phyloP scores from a whole-genome alignment of 92 coral and sea anemone genomes.

The Actinostola sp. region DNA sequence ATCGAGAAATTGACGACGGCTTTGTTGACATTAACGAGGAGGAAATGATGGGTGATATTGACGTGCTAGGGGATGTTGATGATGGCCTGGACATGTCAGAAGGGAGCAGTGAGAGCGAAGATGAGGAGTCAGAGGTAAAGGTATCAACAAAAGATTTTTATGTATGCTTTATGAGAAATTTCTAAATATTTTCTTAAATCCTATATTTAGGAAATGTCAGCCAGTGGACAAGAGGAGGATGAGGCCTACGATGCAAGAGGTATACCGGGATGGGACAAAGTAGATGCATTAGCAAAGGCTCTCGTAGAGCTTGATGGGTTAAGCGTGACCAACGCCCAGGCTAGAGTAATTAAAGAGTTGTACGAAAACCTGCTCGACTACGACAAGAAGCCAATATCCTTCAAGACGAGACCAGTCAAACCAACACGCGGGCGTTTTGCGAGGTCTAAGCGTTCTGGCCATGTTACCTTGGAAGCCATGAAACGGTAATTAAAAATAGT shows the following conservation, averaged over 20 bases:
- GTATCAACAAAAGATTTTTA: no score
- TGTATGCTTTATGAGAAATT: no score
- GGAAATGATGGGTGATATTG: neutral
- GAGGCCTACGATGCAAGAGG: conserved; percentile 35
- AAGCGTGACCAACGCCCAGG: conserved; percentile 24
- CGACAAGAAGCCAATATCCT: conserved; percentile 27
- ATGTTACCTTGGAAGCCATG: conserved; percentile 30
- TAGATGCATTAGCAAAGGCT: conserved; percentile 16
- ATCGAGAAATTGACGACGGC: neutral
- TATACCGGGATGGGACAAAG: conserved; percentile 56
- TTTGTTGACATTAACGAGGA: neutral
- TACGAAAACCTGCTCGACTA: conserved; percentile 24
- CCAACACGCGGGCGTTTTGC: conserved; percentile 21
- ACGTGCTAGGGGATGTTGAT: neutral
- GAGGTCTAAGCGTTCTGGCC: conserved; percentile 11
- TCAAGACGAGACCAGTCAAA: conserved; percentile 23
- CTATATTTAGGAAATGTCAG: no score
- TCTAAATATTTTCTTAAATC: no score
- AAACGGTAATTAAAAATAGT: conserved; percentile 20
- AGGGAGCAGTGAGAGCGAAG: no score
- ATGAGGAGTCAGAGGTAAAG: no score
- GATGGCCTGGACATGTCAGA: no score
- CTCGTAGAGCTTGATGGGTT: conserved; percentile 30
- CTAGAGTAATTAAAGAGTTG: conserved; percentile 29
- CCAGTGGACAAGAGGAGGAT: no score